Conservation (phyloP, 2,888 invertebrate species). For the Anoplius nigerrimus region DNA sequence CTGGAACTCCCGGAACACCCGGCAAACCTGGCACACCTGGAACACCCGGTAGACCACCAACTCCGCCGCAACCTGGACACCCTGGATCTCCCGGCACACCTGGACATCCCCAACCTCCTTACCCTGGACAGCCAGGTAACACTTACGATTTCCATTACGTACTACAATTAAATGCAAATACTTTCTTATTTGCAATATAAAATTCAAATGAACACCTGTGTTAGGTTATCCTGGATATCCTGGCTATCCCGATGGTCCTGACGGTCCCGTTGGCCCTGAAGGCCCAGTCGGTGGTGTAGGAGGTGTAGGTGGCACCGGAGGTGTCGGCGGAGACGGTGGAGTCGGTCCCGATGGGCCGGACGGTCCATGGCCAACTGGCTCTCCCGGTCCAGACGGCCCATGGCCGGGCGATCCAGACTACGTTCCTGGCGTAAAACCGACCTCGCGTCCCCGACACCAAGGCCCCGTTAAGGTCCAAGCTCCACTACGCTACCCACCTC, state of each 20-base stretch:
- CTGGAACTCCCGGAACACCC: constrained; percentile 63
- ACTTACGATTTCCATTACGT: constrained; percentile 30
- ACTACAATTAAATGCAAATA: not conserved
- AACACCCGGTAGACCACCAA: constrained; percentile 26
- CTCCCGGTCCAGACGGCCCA: constrained; percentile 68
- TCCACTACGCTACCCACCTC: constrained; percentile 14
- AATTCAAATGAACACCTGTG: not conserved
- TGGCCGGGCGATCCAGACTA: constrained; percentile 72
- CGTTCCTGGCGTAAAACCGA: constrained; percentile 39
- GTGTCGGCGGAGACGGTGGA: constrained; percentile 62
- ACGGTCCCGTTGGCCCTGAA: constrained; percentile 44
- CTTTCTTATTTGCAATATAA: not conserved
- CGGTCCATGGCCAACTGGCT: constrained; percentile 66
- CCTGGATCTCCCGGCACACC: constrained; percentile 42
- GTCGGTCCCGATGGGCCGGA: constrained; percentile 60
- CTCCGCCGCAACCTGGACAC: constrained; percentile 42
- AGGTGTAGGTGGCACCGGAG: constrained; percentile 56
- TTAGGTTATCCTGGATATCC: constrained; percentile 22
- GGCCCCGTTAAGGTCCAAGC: constrained; percentile 34
- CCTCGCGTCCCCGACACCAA: constrained; percentile 18
- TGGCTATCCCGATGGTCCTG: constrained; percentile 40
- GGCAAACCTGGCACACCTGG: constrained; percentile 52
- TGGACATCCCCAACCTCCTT: constrained; percentile 47
- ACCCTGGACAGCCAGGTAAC: constrained; percentile 52
- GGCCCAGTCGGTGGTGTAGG: constrained; percentile 53